phyloP scores from a whole-genome alignment of 2,797 vertebrate genomes.

The Parauchenoglanis punctatus region DNA sequence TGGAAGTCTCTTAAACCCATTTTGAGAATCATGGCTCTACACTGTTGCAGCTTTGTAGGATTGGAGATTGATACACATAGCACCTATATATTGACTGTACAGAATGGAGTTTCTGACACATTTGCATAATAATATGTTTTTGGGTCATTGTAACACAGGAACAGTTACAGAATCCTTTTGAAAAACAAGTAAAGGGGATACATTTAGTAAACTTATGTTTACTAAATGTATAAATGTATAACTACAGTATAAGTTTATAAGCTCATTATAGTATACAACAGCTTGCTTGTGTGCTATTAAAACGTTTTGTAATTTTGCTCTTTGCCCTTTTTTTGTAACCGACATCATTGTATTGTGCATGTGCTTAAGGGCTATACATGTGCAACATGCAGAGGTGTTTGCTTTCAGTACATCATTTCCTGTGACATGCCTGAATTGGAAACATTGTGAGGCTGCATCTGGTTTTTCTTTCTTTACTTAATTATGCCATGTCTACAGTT shows the following conservation, averaged over 20 bases:
- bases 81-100: neutral
- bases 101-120: neutral
- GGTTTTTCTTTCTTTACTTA: neutral
- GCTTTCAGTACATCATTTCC: slow-evolving; percentile 1
- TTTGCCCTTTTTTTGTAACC: neutral
- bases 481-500: slow-evolving; percentile 27
- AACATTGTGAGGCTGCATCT: neutral
- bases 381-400: neutral
- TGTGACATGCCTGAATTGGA: slow-evolving; percentile 14
- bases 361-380: neutral
- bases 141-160: neutral
- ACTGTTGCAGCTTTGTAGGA: neutral
- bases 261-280: neutral
- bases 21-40: neutral
- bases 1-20: neutral
- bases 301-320: neutral
- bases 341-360: neutral
- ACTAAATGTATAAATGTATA: no score
- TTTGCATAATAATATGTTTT: neutral
- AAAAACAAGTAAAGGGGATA: neutral
- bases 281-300: neutral
- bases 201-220: neutral
- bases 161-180: neutral
- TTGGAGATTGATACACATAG: neutral
- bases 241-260: neutral